These are phyloP conservation scores for Drosophila nigrodunni DNA, from an alignment of 1,140 invertebrate species.

Conservation along the genomic window DNA sequence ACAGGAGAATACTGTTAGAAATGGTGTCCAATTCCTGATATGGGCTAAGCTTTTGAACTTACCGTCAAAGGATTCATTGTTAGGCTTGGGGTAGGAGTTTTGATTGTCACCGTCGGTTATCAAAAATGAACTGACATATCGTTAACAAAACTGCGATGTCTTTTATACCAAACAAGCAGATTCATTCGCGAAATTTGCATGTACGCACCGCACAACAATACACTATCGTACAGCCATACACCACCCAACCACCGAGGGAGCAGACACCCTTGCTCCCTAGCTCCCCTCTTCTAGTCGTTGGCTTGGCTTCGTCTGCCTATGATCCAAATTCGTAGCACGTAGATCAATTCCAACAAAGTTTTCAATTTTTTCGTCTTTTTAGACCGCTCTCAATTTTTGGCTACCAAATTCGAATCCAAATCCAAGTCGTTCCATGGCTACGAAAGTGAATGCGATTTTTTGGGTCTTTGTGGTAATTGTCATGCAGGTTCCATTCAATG, in stretches of 20 bases:
- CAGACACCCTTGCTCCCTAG: conserved; percentile 8
- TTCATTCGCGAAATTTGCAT: conserved; percentile 75
- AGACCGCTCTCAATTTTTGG: conserved; percentile 17
- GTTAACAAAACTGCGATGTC: conserved; percentile 65
- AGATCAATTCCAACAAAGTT: conserved; percentile 47
- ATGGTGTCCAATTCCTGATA: too few relatives aligned
- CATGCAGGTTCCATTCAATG: conserved; percentile 62
- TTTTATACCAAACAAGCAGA: conserved; percentile 74
- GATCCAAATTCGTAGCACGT: conserved; percentile 76
- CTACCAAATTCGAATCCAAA: conserved; percentile 15
- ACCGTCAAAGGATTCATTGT: conserved; percentile 84
- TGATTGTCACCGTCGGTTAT: conserved; percentile 83
- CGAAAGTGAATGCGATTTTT: conserved; percentile 73
- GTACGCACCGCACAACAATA: not conserved
- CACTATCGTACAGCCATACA: not conserved
- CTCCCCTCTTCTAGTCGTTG: not conserved
- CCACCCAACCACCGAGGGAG: conserved; percentile 34
- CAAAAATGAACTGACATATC: conserved; percentile 84
- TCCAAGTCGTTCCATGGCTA: conserved; percentile 47
- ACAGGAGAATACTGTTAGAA: not conserved
- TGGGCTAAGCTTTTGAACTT: conserved; percentile 45
- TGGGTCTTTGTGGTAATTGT: conserved; percentile 58
- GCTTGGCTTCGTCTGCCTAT: conserved; percentile 47
- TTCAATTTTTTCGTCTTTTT: conserved; percentile 50
- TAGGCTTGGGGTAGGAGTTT: conserved; percentile 62